Conservation (phyloP, 1,140 invertebrate genomes). For the Phenacoccus solenopsis region DNA sequence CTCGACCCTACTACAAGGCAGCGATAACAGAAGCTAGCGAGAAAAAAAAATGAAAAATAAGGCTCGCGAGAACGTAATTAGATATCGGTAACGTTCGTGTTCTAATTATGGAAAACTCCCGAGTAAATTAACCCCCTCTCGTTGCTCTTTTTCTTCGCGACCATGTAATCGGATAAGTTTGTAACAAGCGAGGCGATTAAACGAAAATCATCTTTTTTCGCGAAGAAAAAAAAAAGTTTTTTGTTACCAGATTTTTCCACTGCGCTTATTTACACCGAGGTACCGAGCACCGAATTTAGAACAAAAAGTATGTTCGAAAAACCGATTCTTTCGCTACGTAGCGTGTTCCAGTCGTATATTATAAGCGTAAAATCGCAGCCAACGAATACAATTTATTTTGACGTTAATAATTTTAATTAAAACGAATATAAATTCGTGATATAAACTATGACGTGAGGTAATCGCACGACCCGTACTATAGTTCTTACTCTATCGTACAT, state of each 20-base stretch:
- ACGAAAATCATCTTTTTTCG: background rate
- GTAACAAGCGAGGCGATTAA: background rate
- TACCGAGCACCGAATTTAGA: too few relatives aligned
- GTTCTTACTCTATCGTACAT: too few relatives aligned
- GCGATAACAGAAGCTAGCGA: too few relatives aligned
- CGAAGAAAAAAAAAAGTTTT: background rate
- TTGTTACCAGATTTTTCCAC: too few relatives aligned
- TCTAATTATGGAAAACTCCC: background rate
- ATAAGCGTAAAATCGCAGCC: background rate
- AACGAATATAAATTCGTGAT: background rate
- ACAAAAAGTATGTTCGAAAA: background rate
- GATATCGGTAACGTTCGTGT: background rate
- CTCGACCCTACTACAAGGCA: too few relatives aligned
- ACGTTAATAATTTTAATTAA: conserved; percentile 4
- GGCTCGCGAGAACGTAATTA: background rate
- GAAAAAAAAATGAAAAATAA: too few relatives aligned
- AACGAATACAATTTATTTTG: background rate
- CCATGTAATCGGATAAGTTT: background rate
- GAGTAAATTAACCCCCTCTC: background rate
- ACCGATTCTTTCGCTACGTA: background rate
- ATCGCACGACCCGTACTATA: too few relatives aligned
- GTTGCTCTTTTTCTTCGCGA: background rate
- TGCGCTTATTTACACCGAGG: too few relatives aligned
- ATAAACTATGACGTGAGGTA: background rate
- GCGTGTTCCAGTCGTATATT: background rate